phyloP scores from a whole-genome alignment of 2,888 invertebrate genomes.

The Cordylochernes scorpioides region DNA sequence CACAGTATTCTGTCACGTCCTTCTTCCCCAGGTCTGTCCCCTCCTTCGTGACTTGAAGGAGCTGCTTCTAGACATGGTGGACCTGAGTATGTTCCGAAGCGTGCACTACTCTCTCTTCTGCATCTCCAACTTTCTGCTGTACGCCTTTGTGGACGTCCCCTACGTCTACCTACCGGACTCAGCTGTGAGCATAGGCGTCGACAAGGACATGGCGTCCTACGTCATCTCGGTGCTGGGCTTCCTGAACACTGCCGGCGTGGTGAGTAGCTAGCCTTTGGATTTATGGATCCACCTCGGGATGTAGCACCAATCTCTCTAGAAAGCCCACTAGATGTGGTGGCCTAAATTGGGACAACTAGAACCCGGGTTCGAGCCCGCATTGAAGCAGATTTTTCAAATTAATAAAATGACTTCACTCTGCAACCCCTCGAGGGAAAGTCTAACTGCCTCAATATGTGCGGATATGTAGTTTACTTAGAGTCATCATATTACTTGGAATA shows the following conservation, averaged over 20 bases:
- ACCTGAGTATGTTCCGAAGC: slow-evolving; percentile 50
- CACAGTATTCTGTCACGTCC: too few relatives aligned
- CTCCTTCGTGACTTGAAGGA: slow-evolving; percentile 38
- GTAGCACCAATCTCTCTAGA: not conserved
- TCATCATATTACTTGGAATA: too few relatives aligned
- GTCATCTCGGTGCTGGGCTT: slow-evolving; percentile 62
- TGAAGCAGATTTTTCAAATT: too few relatives aligned
- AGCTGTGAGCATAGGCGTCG: slow-evolving; percentile 39
- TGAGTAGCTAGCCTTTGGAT: slow-evolving; percentile 22
- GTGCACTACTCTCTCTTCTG: slow-evolving; percentile 30
- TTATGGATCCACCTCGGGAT: not conserved
- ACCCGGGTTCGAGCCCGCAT: too few relatives aligned
- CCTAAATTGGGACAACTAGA: too few relatives aligned
- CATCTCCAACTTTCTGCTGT: slow-evolving; percentile 57
- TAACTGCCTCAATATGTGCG: too few relatives aligned
- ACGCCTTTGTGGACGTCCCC: slow-evolving; percentile 69
- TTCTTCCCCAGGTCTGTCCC: slow-evolving; percentile 13
- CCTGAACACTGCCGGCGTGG: slow-evolving; percentile 70
- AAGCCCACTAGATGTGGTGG: too few relatives aligned
- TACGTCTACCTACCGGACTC: slow-evolving; percentile 77
- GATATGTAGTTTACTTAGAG: too few relatives aligned
- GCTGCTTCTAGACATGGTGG: slow-evolving; percentile 44
- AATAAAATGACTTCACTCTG: too few relatives aligned
- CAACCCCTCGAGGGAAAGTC: too few relatives aligned
- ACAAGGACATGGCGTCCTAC: slow-evolving; percentile 38